phyloP scores from a whole-genome alignment of 2,797 vertebrate genomes.

The Crossoptilon crossoptilon region DNA sequence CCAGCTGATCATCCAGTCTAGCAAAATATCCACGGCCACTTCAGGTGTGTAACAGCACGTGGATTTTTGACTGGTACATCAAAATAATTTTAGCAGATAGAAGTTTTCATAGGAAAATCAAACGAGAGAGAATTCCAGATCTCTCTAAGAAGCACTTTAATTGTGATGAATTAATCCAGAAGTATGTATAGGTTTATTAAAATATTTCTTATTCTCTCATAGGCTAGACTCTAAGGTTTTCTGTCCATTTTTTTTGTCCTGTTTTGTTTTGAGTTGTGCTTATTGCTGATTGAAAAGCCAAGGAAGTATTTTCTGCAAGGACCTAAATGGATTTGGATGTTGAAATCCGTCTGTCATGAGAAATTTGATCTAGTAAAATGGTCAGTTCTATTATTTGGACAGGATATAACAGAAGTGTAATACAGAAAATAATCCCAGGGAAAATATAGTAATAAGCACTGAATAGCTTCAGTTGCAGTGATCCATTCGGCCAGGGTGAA shows the following conservation, averaged over 20 bases:
- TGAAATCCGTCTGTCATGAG: neutral
- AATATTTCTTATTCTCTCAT: neutral
- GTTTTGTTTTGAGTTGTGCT: neutral
- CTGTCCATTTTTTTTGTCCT: neutral
- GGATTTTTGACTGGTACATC: neutral
- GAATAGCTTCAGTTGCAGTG: neutral
- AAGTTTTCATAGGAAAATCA: neutral
- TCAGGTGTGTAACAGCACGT: slow-evolving; percentile 13
- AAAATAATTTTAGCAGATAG: neutral
- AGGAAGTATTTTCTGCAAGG: neutral
- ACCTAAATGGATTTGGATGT: neutral
- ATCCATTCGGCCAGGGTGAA: neutral
- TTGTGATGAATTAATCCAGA: neutral
- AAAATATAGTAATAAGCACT: neutral
- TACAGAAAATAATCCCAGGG: neutral
- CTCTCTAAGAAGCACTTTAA: neutral
- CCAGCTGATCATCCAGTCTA: slow-evolving; percentile 54
- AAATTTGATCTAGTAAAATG: neutral
- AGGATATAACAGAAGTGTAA: neutral
- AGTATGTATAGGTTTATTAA: neutral
- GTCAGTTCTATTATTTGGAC: neutral
- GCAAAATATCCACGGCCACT: neutral
- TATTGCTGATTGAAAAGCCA: neutral
- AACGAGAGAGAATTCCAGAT: neutral
- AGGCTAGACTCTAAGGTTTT: neutral